Percentiles rank a stretch among this genome's conserved stretches.
Conservation (phyloP, 2,797 vertebrate genomes). For the Pseudopleuronectes americanus region DNA sequence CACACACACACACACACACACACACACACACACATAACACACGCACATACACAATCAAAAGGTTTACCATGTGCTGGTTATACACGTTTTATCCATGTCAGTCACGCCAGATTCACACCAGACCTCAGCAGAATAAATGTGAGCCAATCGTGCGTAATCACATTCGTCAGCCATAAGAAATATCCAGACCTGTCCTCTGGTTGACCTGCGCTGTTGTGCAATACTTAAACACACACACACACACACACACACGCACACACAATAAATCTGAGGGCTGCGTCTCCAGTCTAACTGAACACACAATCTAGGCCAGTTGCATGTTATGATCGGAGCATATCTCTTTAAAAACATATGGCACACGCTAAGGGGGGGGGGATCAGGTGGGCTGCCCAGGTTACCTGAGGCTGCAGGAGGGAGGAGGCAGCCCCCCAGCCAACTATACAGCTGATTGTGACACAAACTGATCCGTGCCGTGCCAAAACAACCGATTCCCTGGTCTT, state of each 20-base stretch:
- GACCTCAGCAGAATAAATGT: constrained; percentile 35
- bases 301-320: constrained; percentile 53
- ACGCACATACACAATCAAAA: too few species aligned
- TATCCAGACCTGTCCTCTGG: constrained; percentile 63
- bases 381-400: constrained; percentile 34
- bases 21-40: too few species aligned
- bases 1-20: too few species aligned
- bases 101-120: background rate
- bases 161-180: constrained; percentile 53
- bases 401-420: background rate
- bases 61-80: background rate
- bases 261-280: constrained; percentile 60
- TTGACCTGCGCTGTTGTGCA: constrained; percentile 78
- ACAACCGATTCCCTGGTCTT: too few species aligned
- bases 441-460: too few species aligned
- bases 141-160: constrained; percentile 45
- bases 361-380: background rate
- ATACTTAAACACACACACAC: constrained; percentile 51
- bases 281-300: constrained; percentile 61
- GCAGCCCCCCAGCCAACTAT: background rate
- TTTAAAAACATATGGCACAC: constrained; percentile 23
- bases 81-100: background rate
- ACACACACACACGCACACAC: too few species aligned
- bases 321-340: constrained; percentile 56
- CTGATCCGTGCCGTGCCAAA: too few species aligned